A percentile compares a stretch with the other conserved stretches of the same genome.
Evolutionary conservation across 2,113 vertebrate genomes (phyloP).

Genomic region (Mohoua ochrocephala): DNA sequence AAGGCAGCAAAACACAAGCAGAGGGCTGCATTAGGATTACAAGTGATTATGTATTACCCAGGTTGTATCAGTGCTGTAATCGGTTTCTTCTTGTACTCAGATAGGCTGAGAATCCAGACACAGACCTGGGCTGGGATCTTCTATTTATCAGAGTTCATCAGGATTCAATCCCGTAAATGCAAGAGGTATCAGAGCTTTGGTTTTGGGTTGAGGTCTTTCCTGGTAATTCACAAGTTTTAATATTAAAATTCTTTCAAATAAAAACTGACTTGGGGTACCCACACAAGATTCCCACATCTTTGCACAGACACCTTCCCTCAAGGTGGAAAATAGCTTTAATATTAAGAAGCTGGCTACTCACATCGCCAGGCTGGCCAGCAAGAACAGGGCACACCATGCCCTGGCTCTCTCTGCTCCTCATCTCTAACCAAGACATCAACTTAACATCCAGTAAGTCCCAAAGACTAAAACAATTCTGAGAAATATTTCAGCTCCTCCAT

Average conservation of each 20-base stretch:
- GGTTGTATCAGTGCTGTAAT: conserved; percentile 27
- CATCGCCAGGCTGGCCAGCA: neutral
- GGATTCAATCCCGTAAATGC: neutral
- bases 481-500: neutral
- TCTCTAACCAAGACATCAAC: neutral
- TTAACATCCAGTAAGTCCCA: neutral
- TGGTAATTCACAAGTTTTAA: neutral
- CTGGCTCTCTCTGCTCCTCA: neutral
- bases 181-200: neutral
- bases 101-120: neutral
- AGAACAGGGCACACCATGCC: neutral
- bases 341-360: neutral
- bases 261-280: rapidly evolving
- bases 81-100: neutral
- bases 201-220: neutral
- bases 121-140: neutral
- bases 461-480: neutral
- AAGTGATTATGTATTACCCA: conserved; percentile 44
- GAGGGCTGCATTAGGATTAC: conserved; percentile 47
- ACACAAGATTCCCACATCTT: neutral
- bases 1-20: neutral
- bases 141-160: neutral
- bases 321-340: neutral
- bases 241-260: neutral
- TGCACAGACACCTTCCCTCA: neutral